Percentiles rank a stretch among this genome's conserved stretches.
These are phyloP conservation scores for Meloe dianella DNA, from an alignment of 2,888 invertebrate genomes.

Conservation along the genomic window DNA sequence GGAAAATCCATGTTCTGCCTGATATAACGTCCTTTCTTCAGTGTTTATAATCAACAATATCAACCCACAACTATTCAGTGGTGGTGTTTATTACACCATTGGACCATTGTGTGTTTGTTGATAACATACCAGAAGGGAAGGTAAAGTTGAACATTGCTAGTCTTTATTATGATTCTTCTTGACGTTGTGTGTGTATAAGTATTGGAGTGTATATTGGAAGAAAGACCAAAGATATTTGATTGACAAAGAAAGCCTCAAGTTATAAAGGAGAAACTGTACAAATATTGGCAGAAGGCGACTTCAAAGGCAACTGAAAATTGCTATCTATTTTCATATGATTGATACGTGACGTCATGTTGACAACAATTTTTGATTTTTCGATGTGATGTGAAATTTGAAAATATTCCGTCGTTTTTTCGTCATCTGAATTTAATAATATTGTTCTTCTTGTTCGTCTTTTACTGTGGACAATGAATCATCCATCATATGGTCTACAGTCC, in stretches of 20 bases:
- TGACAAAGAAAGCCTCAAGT: constrained; percentile 33
- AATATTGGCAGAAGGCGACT: constrained; percentile 24
- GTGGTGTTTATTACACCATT: constrained; percentile 31
- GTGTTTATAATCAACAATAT: constrained; percentile 39
- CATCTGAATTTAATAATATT: too few species aligned
- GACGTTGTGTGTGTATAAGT: neutral
- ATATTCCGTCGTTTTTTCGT: constrained; percentile 11
- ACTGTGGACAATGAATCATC: neutral
- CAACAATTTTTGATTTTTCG: neutral
- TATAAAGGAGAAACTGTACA: constrained; percentile 29
- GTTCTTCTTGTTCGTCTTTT: too few species aligned
- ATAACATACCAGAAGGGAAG: neutral
- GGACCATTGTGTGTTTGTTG: constrained; percentile 17
- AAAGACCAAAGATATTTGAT: constrained; percentile 32
- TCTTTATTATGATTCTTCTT: constrained; percentile 5
- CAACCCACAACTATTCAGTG: constrained; percentile 27
- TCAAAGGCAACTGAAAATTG: constrained; percentile 8
- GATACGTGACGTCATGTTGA: neutral
- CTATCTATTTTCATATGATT: neutral
- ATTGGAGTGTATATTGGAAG: constrained; percentile 10
- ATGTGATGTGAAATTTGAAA: constrained; percentile 25
- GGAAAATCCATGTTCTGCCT: constrained; percentile 39
- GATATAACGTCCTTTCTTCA: constrained; percentile 29
- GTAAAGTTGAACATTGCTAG: neutral
- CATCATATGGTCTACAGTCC: neutral